Conservation (phyloP, 2,113 vertebrate genomes). For the Stomatorhinus ivindoensis region DNA sequence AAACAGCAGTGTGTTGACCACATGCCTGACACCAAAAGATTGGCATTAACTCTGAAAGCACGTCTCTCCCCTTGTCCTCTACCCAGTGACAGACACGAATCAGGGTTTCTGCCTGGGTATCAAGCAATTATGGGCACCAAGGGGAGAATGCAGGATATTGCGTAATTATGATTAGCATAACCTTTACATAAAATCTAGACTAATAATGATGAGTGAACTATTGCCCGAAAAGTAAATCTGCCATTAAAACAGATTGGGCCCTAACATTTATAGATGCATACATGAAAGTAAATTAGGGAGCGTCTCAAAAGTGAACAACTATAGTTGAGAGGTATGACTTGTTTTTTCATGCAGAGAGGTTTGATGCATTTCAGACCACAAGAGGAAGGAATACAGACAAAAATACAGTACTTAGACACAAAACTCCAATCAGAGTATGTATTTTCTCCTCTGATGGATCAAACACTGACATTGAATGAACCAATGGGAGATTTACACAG, state of each 20-base stretch:
- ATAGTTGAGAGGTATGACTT: neutral
- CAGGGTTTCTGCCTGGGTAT: neutral
- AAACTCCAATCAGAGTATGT: neutral
- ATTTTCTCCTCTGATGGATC: neutral
- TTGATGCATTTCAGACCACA: neutral
- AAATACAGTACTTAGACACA: neutral
- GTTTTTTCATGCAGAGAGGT: neutral
- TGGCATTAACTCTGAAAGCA: neutral
- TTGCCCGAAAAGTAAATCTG: neutral
- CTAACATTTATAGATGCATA: neutral
- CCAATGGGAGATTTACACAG: neutral
- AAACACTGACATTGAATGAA: neutral
- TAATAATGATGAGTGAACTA: conserved; percentile 4
- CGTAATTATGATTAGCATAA: neutral
- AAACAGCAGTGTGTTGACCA: neutral
- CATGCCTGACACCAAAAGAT: neutral
- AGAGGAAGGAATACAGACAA: neutral
- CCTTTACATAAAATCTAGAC: conserved; percentile 3
- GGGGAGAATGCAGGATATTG: neutral
- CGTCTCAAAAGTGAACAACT: neutral
- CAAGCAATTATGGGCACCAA: neutral
- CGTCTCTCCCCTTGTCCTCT: neutral
- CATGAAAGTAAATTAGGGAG: neutral
- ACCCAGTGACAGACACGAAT: neutral
- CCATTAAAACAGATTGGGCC: conserved; percentile 1